phyloP scores from a whole-genome alignment of 2,797 vertebrate genomes.

The Halcyon chelicuti region DNA sequence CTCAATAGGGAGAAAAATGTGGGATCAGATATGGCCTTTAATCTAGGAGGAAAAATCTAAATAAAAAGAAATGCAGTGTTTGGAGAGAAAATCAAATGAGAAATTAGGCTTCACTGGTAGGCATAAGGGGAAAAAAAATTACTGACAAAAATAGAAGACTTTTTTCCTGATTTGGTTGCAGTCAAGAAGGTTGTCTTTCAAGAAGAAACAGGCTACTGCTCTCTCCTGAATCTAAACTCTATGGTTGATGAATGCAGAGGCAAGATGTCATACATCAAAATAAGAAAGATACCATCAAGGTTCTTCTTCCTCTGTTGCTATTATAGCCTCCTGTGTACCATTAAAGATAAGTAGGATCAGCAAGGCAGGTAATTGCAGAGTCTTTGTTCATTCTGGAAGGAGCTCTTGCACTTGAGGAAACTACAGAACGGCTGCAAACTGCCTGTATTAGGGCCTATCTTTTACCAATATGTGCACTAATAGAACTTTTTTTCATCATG shows the following conservation, averaged over 20 bases:
- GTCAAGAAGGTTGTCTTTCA: background rate
- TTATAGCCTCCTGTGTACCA: background rate
- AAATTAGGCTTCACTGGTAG: background rate
- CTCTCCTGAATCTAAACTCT: background rate
- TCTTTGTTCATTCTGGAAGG: background rate
- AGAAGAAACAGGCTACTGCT: background rate
- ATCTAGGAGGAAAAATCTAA: background rate
- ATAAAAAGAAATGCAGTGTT: background rate
- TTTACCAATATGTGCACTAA: background rate
- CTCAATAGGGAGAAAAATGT: background rate
- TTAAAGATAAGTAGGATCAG: background rate
- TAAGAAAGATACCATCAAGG: background rate
- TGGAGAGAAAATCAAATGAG: background rate
- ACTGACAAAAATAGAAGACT: background rate
- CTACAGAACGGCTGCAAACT: background rate
- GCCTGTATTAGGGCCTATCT: background rate
- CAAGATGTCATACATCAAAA: background rate
- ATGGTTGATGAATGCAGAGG: background rate
- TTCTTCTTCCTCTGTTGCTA: background rate
- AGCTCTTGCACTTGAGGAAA: background rate
- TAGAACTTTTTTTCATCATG: background rate
- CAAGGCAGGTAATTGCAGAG: background rate
- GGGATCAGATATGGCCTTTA: rapidly evolving
- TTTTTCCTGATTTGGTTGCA: background rate
- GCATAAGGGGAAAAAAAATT: background rate